A percentile compares a stretch with the other conserved stretches of the same genome.
These are phyloP conservation scores for Unio delphinus DNA, from an alignment of 2,888 invertebrate genomes.

Conservation along the genomic window DNA sequence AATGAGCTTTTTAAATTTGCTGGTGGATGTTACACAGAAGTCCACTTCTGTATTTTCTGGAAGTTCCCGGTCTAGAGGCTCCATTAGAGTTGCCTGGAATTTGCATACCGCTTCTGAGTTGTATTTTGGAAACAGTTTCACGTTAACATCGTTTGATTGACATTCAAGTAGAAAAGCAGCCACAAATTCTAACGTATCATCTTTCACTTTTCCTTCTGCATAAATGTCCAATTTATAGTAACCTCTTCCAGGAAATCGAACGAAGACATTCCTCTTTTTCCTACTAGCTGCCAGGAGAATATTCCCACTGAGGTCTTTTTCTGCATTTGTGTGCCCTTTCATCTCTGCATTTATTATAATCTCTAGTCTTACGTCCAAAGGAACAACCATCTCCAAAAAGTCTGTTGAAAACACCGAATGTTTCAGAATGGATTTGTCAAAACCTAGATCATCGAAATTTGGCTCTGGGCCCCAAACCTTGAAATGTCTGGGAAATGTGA, in stretches of 20 bases:
- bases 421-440: conserved; percentile 30
- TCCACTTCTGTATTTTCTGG: conserved; percentile 26
- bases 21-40: conserved; percentile 23
- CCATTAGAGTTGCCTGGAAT: conserved; percentile 27
- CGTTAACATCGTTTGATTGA: conserved; percentile 5
- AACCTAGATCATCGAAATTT: conserved; percentile 40
- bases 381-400: conserved; percentile 24
- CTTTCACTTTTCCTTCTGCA: conserved; percentile 28
- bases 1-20: conserved; percentile 23
- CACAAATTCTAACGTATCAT: conserved; percentile 31
- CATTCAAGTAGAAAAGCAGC: conserved; percentile 34
- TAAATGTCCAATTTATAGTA: conserved; percentile 38
- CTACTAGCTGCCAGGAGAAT: conserved; percentile 28
- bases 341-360: conserved; percentile 28
- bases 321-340: conserved; percentile 21
- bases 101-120: conserved; percentile 34
- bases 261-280: conserved; percentile 20
- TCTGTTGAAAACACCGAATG: conserved; percentile 28
- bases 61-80: conserved; percentile 30
- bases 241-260: conserved; percentile 35
- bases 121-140: conserved; percentile 34
- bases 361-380: conserved; percentile 26
- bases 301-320: conserved; percentile 29
- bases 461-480: conserved; percentile 41
- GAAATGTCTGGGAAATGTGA: conserved; percentile 31